Conservation (phyloP, 2,113 vertebrate species). For the Myanophis thanlyinensis region DNA sequence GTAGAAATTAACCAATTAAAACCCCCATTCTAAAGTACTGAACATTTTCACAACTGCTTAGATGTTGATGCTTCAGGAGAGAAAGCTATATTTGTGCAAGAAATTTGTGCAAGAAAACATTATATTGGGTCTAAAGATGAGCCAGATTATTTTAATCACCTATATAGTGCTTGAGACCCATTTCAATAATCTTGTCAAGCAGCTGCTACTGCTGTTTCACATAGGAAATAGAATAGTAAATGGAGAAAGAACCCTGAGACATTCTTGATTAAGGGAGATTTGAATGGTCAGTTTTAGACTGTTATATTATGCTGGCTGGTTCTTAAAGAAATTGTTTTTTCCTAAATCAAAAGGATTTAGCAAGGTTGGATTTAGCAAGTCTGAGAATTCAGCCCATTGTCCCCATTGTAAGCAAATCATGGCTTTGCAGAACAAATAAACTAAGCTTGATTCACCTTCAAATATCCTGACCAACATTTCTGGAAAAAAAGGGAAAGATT, state of each 20-base stretch:
- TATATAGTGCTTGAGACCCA: background rate
- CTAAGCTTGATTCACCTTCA: background rate
- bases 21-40: background rate
- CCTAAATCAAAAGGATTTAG: background rate
- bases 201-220: background rate
- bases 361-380: background rate
- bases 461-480: background rate
- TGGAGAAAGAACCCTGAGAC: background rate
- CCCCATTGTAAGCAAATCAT: background rate
- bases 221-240: background rate
- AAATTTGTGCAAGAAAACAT: background rate
- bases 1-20: conserved; percentile 2
- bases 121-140: background rate
- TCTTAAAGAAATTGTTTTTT: background rate
- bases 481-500: background rate
- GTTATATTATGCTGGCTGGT: background rate
- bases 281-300: background rate
- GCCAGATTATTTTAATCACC: background rate
- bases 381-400: background rate
- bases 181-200: background rate
- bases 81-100: too few relatives aligned
- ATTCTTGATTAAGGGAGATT: background rate
- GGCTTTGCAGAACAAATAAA: background rate
- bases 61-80: background rate
- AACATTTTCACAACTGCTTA: background rate